Conservation (phyloP, 2,888 invertebrate genomes). For the Nebria brevicollis region DNA sequence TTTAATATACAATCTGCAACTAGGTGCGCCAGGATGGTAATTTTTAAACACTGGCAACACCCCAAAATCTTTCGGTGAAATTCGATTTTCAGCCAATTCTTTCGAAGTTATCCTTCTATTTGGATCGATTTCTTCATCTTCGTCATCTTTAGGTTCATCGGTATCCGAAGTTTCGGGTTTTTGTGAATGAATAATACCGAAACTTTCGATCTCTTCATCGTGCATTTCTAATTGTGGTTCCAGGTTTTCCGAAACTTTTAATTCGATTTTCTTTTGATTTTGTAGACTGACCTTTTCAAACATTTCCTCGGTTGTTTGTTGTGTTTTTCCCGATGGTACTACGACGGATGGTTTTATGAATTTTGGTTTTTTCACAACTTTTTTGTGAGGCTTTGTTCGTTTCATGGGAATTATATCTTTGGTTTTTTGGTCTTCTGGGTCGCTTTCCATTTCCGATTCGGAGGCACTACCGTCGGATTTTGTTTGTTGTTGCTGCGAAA, state of each 20-base stretch:
- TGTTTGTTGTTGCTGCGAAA: conserved; percentile 44
- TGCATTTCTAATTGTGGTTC: conserved; percentile 50
- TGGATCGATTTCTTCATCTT: conserved; percentile 51
- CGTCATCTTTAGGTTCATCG: conserved; percentile 53
- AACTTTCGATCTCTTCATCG: conserved; percentile 53
- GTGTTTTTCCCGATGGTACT: conserved; percentile 55
- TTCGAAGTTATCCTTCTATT: conserved; percentile 68
- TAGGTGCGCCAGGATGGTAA: conserved; percentile 83
- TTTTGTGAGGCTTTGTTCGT: conserved; percentile 58
- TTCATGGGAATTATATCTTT: conserved; percentile 64
- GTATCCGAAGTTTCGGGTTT: conserved; percentile 48
- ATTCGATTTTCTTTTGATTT: conserved; percentile 65
- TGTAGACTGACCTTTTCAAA: conserved; percentile 66
- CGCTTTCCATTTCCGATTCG: conserved; percentile 76
- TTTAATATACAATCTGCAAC: conserved; percentile 90
- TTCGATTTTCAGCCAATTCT: conserved; percentile 74
- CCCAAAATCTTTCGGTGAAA: conserved; percentile 77
- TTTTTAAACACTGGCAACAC: conserved; percentile 84
- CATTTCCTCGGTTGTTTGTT: conserved; percentile 65
- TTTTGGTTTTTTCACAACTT: conserved; percentile 67
- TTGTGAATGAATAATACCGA: conserved; percentile 56
- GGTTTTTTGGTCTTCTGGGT: conserved; percentile 62
- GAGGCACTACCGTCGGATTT: conserved; percentile 52
- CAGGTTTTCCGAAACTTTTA: conserved; percentile 63
- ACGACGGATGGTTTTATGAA: conserved; percentile 62